Evolutionary conservation across 2,113 vertebrate genomes (phyloP).

Genomic region (Malurus cyaneus): DNA sequence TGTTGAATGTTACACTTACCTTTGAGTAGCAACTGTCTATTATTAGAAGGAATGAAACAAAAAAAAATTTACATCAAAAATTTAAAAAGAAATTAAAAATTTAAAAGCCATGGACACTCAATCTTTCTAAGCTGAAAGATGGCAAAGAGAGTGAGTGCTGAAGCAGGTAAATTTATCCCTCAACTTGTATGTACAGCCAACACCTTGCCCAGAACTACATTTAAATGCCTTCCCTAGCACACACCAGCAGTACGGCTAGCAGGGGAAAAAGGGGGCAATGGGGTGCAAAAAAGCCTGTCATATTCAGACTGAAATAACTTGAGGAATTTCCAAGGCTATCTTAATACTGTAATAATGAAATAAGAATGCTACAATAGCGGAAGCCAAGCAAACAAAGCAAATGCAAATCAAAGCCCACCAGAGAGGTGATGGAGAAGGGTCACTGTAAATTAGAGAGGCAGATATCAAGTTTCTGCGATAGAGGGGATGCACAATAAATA

Average conservation of each 20-base stretch:
- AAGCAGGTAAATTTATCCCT: neutral
- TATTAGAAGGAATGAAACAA: neutral
- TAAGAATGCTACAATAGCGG: neutral
- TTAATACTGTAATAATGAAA: neutral
- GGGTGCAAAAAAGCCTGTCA: neutral
- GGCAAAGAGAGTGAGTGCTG: neutral
- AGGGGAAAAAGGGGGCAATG: accelerated
- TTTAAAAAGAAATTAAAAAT: neutral
- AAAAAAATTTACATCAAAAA: neutral
- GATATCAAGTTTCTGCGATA: neutral
- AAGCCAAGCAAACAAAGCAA: neutral
- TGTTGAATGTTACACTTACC: neutral
- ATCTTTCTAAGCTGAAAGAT: neutral
- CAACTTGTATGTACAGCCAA: neutral
- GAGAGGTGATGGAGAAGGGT: neutral
- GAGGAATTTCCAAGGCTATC: neutral
- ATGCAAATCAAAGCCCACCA: neutral
- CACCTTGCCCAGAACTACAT: neutral
- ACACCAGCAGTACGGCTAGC: neutral
- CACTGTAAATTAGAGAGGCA: neutral
- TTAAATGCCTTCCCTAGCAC: neutral
- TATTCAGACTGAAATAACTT: neutral
- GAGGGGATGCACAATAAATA: neutral
- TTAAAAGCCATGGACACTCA: neutral
- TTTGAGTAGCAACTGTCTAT: neutral